Evolutionary conservation across 2,888 invertebrate species (phyloP).

Genomic region (Corbicula japonica): DNA sequence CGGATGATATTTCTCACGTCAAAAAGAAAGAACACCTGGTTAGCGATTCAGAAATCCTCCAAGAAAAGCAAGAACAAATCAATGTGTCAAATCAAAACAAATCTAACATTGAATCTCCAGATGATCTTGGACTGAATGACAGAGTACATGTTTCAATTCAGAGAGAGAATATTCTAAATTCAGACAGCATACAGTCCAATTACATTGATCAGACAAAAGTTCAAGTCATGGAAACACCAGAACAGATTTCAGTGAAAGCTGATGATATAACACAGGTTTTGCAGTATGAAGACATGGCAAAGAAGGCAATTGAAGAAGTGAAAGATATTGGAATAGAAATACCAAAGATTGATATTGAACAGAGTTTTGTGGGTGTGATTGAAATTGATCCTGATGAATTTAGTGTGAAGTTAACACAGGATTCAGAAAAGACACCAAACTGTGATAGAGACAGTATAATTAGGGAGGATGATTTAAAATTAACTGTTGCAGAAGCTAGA

Average conservation of each 20-base stretch:
- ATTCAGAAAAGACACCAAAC: constrained; percentile 8
- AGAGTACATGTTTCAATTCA: not conserved
- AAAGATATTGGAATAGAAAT: constrained; percentile 32
- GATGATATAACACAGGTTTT: too few species aligned
- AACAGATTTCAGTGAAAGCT: too few species aligned
- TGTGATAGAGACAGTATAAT: not conserved
- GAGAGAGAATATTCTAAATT: not conserved
- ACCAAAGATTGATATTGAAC: constrained; percentile 44
- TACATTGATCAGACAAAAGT: too few species aligned
- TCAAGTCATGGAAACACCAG: too few species aligned
- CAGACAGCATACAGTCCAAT: too few species aligned
- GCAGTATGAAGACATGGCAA: too few species aligned
- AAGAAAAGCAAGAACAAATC: not conserved
- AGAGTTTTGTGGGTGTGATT: constrained; percentile 7
- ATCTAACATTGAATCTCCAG: not conserved
- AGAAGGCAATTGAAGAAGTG: constrained; percentile 2
- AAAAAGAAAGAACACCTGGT: not conserved
- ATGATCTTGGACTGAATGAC: not conserved
- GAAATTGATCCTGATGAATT: constrained; percentile 50
- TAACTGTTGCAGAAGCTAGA: not conserved
- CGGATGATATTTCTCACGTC: not conserved
- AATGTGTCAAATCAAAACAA: not conserved
- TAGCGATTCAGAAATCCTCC: not conserved
- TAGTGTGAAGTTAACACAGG: constrained; percentile 45
- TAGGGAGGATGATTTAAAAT: not conserved